These are phyloP conservation scores for Cydia amplana DNA, from an alignment of 1,140 invertebrate species.

Conservation along the genomic window DNA sequence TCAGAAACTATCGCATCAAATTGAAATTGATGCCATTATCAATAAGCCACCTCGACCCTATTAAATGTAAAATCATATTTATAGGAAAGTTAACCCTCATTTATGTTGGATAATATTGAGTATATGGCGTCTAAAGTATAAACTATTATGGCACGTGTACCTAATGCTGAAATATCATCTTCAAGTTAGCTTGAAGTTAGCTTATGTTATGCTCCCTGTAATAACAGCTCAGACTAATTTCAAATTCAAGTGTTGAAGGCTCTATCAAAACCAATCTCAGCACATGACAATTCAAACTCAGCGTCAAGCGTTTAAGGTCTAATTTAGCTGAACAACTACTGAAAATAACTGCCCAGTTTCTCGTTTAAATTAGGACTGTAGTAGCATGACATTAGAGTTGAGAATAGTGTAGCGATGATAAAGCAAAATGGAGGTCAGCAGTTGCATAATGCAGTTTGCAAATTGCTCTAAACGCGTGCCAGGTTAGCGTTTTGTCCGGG, in stretches of 20 bases:
- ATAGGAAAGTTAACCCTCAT: too few species aligned
- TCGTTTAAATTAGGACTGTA: not conserved
- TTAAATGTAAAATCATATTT: too few species aligned
- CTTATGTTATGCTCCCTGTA: constrained; percentile 5
- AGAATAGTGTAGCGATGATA: not conserved
- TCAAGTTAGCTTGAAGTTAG: not conserved
- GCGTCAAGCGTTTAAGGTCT: not conserved
- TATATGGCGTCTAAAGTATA: too few species aligned
- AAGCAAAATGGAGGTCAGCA: constrained; percentile 18
- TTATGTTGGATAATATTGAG: too few species aligned
- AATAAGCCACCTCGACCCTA: too few species aligned
- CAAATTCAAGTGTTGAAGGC: constrained; percentile 11
- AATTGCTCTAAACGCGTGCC: constrained; percentile 14
- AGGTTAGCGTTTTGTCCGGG: not conserved
- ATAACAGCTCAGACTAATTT: constrained; percentile 7
- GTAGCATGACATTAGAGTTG: not conserved
- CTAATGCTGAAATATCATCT: not conserved
- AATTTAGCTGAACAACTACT: not conserved
- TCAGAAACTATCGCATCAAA: too few species aligned
- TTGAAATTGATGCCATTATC: too few species aligned
- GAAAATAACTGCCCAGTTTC: not conserved
- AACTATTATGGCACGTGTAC: not conserved
- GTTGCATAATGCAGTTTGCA: constrained; percentile 15
- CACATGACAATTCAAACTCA: not conserved
- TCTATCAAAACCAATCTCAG: constrained; percentile 1